These are phyloP conservation scores for Cyrtorhinus lividipennis DNA, from an alignment of 1,140 invertebrate genomes.

Conservation along the genomic window DNA sequence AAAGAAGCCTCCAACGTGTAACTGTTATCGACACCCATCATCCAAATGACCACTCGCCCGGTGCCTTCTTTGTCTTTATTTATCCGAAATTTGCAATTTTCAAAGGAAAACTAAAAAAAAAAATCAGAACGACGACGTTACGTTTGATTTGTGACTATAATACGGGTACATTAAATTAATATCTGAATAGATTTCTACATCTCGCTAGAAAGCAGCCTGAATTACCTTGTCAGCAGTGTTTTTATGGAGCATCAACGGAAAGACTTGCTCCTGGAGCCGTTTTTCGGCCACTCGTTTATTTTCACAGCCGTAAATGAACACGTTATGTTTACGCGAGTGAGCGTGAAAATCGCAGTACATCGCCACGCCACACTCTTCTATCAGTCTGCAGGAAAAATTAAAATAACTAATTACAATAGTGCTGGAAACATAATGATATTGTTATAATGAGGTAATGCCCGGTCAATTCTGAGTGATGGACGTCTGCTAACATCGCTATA, in stretches of 20 bases:
- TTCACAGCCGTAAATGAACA: conserved; percentile 94
- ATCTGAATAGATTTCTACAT: no score
- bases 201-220: no score
- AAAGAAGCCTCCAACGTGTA: conserved; percentile 91
- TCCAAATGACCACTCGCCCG: conserved; percentile 82
- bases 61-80: conserved; percentile 87
- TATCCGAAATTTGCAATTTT: conserved; percentile 84
- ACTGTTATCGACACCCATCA: conserved; percentile 83
- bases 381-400: conserved; percentile 39
- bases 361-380: conserved; percentile 81
- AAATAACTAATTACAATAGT: no score
- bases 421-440: not conserved
- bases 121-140: no score
- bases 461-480: no score
- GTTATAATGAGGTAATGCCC: no score
- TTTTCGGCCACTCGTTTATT: conserved; percentile 57
- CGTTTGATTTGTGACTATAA: no score
- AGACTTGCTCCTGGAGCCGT: conserved; percentile 71
- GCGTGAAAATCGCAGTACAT: conserved; percentile 93
- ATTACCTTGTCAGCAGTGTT: conserved; percentile 84
- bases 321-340: conserved; percentile 84
- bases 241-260: conserved; percentile 83
- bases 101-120: conserved; percentile 70
- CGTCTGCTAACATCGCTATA: no score
- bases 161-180: no score